Evolutionary conservation across 2,113 vertebrate genomes (phyloP).

Genomic region (Chlamydotis undulata): DNA sequence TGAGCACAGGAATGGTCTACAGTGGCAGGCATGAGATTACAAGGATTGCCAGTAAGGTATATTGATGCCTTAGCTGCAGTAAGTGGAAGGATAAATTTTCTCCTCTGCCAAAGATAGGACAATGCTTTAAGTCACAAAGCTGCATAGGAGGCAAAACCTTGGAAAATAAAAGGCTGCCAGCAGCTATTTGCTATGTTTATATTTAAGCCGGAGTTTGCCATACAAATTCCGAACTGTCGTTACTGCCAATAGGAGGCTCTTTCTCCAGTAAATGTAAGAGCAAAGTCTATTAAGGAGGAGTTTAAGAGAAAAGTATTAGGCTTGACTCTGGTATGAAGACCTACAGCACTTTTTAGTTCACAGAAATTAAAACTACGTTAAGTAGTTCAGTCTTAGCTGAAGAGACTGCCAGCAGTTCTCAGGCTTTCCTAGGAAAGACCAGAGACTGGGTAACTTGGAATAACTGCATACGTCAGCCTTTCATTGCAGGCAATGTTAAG

Average conservation of each 20-base stretch:
- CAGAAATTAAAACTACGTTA: neutral
- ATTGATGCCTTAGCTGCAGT: neutral
- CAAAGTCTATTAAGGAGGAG: neutral
- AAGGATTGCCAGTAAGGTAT: neutral
- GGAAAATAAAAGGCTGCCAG: slow-evolving; percentile 9
- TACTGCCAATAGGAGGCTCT: neutral
- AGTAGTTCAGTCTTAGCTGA: neutral
- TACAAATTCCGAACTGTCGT: neutral
- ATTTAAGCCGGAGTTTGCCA: neutral
- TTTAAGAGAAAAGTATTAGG: neutral
- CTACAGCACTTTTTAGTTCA: neutral
- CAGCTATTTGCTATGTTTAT: neutral
- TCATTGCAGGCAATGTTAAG: neutral
- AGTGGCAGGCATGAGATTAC: neutral
- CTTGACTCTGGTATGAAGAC: neutral
- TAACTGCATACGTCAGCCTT: neutral
- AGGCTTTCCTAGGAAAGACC: neutral
- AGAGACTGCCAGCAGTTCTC: neutral
- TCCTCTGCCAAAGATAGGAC: neutral
- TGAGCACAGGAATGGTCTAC: neutral
- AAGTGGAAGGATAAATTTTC: neutral
- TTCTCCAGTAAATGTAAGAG: neutral
- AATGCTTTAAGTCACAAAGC: neutral
- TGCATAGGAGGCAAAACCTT: neutral
- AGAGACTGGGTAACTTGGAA: neutral